Percentiles rank a stretch among this genome's conserved stretches.
phyloP scores from a whole-genome alignment of 1,140 invertebrate species.

The Drosophila mayri region DNA sequence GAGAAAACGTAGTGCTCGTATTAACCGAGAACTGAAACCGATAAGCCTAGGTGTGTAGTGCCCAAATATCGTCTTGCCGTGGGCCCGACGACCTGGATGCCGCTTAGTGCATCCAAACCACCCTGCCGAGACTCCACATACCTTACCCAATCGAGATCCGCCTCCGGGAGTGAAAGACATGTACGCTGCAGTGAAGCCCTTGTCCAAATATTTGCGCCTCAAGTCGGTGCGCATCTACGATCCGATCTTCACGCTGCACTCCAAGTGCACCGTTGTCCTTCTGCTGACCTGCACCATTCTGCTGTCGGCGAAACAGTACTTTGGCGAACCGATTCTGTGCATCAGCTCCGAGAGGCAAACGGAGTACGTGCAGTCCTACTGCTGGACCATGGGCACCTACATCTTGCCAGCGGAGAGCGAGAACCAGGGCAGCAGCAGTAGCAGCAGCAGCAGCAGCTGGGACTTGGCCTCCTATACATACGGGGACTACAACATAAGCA shows the following conservation, averaged over 20 bases:
- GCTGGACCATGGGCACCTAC: conserved; percentile 92
- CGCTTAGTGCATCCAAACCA: not conserved
- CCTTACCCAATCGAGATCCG: not conserved
- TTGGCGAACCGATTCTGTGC: conserved; percentile 89
- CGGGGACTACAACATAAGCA: conserved; percentile 42
- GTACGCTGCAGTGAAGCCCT: conserved; percentile 63
- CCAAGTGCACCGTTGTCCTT: conserved; percentile 89
- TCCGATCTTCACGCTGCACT: conserved; percentile 89
- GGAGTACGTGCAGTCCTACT: conserved; percentile 89
- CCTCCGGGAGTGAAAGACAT: no score
- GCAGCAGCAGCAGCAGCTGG: not conserved
- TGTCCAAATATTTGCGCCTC: conserved; percentile 86
- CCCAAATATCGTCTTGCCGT: not conserved
- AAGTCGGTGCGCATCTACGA: conserved; percentile 88
- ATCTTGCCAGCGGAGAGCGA: conserved; percentile 80
- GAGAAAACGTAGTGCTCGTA: no score
- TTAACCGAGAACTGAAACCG: not conserved
- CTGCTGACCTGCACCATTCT: conserved; percentile 88
- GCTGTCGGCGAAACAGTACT: conserved; percentile 89
- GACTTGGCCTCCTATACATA: not conserved
- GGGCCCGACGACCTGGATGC: not conserved
- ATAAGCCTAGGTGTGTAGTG: not conserved
- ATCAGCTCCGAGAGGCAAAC: conserved; percentile 86
- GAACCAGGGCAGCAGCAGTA: conserved; percentile 1
- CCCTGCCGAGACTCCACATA: not conserved